Conservation (phyloP, 2,888 invertebrate genomes). For the Sinodicranocentrus sp. region DNA sequence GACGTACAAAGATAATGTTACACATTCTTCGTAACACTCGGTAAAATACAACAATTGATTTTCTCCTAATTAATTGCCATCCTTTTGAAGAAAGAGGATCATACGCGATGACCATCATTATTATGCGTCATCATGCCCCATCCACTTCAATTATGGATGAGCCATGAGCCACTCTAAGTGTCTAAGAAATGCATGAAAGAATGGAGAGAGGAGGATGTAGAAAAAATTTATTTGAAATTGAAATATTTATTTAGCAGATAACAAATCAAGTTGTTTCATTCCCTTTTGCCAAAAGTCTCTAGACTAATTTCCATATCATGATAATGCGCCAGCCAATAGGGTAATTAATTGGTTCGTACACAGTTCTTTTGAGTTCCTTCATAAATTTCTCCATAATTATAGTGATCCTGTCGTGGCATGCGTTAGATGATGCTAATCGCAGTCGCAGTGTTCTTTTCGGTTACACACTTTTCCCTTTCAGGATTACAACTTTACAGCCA, state of each 20-base stretch:
- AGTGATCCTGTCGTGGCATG: constrained; percentile 11
- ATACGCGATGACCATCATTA: neutral
- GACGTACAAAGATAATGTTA: neutral
- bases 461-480: neutral
- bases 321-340: neutral
- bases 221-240: constrained; percentile 13
- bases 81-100: neutral
- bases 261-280: neutral
- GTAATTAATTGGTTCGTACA: constrained; percentile 33
- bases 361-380: constrained; percentile 15
- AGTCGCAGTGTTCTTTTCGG: neutral
- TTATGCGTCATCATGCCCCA: neutral
- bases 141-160: constrained; percentile 1
- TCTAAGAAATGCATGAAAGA: neutral
- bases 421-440: neutral
- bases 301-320: constrained; percentile 4
- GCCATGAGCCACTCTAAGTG: neutral
- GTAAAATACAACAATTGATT: constrained; percentile 57
- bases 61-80: constrained; percentile 66
- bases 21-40: neutral
- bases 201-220: no score
- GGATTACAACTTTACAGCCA: no score
- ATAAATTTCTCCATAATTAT: constrained; percentile 61
- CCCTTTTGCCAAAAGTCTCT: neutral
- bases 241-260: constrained; percentile 13